Base-by-base conservation (phyloP, 2,888 invertebrate genomes). In the Zygaena filipendulae region DNA sequence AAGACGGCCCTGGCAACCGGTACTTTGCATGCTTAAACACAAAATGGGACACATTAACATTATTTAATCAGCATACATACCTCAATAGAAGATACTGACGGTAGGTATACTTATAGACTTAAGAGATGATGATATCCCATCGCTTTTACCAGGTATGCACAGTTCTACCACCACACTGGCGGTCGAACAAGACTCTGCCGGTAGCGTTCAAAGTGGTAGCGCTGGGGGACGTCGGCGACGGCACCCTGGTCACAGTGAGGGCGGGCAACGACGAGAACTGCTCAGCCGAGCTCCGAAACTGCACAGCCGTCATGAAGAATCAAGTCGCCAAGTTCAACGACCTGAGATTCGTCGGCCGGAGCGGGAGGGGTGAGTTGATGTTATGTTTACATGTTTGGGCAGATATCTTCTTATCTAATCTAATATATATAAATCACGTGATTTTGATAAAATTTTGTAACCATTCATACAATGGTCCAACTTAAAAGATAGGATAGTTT, bases 231-330 rank as follows among this genome's bases (percentile, higher is more conserved):
- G 90, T 97, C 25, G 87, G 90, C 44, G 97, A 97, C 67, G 97
- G 97, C 19, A 97, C 97, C 10, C 83, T 93, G 64, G 96, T 97
- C 42, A 92, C 93, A 10, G 91, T 98, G 29, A 82, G 90, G 29
- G 97, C 97, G 12, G 97, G 97, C 12, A 98, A 98, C 68, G 97
- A 98, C 60, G 97, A 98, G 74, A 97, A 97, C 77, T 95, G 89
- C 62, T 94, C 92, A 54, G 96, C 95, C 2, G 97, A 98, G 63
- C 80, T 97, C 44, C 82, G 95, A 51, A 98, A 98, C 79, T 91
- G 89, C 50, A 91, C 92, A 9, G 95, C 97, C 0, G 91, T 95
- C 39, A 94, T 97, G 92, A 95, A 95, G 80, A 95, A 96, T 64
- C 95, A 96, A 68, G 93, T 97, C 43, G 97, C 97, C 29, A 95